A percentile compares a stretch with the other conserved stretches of the same genome.
phyloP scores from a whole-genome alignment of 2,113 vertebrate species.

The Tursiops truncatus region DNA sequence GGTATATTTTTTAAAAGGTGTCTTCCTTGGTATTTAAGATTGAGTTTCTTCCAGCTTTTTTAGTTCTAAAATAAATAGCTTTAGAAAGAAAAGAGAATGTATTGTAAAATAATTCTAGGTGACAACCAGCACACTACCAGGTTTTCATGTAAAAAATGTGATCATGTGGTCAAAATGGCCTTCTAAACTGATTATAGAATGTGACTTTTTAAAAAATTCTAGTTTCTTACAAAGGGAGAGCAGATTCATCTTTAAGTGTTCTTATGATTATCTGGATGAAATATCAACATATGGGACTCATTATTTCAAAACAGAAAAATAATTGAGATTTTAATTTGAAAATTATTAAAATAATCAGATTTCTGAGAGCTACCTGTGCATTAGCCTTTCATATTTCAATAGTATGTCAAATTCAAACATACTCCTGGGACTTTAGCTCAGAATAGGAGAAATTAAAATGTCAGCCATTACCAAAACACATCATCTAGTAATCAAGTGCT shows the following conservation, averaged over 20 bases:
- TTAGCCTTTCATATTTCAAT: not conserved
- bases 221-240: not conserved
- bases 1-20: not conserved
- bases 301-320: conserved; percentile 3
- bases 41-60: not conserved
- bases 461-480: not conserved
- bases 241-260: not conserved
- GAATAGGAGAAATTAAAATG: not conserved
- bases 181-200: not conserved
- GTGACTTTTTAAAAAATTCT: not conserved
- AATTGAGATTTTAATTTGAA: not conserved
- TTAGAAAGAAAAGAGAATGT: not conserved
- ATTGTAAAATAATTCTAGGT: not conserved
- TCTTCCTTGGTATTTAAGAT: not conserved
- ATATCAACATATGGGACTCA: not conserved
- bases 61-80: not conserved
- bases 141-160: not conserved
- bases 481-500: not conserved
- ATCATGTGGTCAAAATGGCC: not conserved
- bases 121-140: not conserved
- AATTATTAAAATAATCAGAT: not conserved
- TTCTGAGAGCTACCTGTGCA: not conserved
- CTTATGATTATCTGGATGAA: not conserved
- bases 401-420: not conserved
- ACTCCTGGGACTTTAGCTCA: not conserved